Evolutionary conservation across 2,888 invertebrate species (phyloP).

Genomic region (Nymphalis c-album): DNA sequence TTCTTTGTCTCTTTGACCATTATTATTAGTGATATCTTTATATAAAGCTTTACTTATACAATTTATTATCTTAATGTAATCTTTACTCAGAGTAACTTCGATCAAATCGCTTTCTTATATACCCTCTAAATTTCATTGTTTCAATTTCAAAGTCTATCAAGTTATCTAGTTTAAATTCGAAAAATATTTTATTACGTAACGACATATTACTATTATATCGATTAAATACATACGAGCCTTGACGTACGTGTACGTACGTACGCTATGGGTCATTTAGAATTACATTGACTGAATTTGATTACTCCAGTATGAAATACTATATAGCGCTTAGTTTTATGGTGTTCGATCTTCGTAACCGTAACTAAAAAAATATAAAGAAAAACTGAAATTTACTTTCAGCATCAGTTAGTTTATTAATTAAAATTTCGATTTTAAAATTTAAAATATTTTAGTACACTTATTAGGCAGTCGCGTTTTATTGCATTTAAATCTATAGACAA

Average conservation of each 20-base stretch:
- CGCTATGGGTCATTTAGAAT: constrained; percentile 48
- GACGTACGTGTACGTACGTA: constrained; percentile 56
- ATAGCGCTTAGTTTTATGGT: constrained; percentile 28
- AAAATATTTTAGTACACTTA: constrained; percentile 25
- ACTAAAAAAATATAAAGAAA: constrained; percentile 8
- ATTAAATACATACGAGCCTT: constrained; percentile 50
- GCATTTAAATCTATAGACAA: constrained; percentile 33
- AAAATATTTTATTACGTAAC: constrained; percentile 68
- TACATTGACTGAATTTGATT: constrained; percentile 65
- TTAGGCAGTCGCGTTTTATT: constrained; percentile 33
- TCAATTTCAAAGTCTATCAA: constrained; percentile 76
- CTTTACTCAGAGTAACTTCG: constrained; percentile 55
- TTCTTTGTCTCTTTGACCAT: constrained; percentile 20
- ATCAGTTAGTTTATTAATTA: constrained; percentile 14
- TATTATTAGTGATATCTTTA: constrained; percentile 30
- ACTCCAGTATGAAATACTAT: constrained; percentile 37
- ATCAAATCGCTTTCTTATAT: constrained; percentile 40
- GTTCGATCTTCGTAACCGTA: constrained; percentile 19
- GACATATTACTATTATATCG: constrained; percentile 54
- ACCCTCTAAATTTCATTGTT: constrained; percentile 42
- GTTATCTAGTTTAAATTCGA: constrained; percentile 62
- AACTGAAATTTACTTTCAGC: not conserved
- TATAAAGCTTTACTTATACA: constrained; percentile 41
- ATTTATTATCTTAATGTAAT: constrained; percentile 29
- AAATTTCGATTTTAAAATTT: constrained; percentile 21